Evolutionary conservation across 2,113 vertebrate species (phyloP), one percentile per base, ranked within the genome.

Genomic region (Lophura nycthemera): DNA sequence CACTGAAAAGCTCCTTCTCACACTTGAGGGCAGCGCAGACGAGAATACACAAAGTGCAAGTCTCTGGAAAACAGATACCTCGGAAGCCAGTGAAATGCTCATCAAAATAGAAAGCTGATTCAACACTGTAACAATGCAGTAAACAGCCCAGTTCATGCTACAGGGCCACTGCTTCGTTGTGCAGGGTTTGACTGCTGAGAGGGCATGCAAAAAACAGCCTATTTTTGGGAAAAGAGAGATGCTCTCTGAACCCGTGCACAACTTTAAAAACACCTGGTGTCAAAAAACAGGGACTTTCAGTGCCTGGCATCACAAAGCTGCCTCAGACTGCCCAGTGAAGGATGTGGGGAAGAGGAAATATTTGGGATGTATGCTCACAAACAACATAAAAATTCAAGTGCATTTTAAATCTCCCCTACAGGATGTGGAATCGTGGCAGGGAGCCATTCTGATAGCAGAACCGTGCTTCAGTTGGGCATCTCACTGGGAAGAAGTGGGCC

Each of bases 261-360:
- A 10, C 45, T 80, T 61, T 78, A 47, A 3, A 27, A 83, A 81
- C 32, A 67, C 6, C 34, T 2, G 1, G 19, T 25, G 12, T n/a
- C 34, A 66, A 69, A 90, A 92, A n/a, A 6, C 17, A 65, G 67
- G 66, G 29, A 73, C 64, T 89, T 92, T 19, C 65, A 91, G 70
- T 67, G 43, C 71, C 70, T 89, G 65, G 34, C 38, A 93, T 75
- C 73, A 80, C 32, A 63, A 72, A 81, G 59, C 77, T 90, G 71
- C 63, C 27, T 82, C 67, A 93, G 42, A 82, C 40, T 75, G 54
- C 63, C 54, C 67, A 92, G 63, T 7, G 32, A 56, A 73, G 25
- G 48, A 82, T 84, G 74, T 45, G 59, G 54, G 67, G 60, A 69
- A 75, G 50, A 47, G 40, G 36, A 66, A 73, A 25, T 69, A 45